These are phyloP conservation scores for Acanthurus lineatus DNA, from an alignment of 2,797 vertebrate genomes.

Conservation along the genomic window DNA sequence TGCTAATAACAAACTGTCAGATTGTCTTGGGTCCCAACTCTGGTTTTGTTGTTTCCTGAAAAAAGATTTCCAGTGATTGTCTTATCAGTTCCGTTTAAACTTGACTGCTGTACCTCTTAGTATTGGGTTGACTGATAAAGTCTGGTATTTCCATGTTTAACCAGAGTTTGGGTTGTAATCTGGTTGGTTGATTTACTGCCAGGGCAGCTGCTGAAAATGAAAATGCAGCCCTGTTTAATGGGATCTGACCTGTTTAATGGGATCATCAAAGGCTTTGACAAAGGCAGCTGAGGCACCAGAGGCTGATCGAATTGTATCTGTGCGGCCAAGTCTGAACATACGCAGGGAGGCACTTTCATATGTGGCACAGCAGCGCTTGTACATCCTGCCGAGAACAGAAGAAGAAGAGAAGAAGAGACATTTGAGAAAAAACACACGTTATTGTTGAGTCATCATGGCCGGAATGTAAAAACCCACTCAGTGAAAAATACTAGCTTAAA, in stretches of 20 bases:
- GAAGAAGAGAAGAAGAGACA: neutral
- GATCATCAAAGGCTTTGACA: slow-evolving; percentile 88
- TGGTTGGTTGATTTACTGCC: neutral
- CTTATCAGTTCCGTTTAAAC: neutral
- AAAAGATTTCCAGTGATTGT: neutral
- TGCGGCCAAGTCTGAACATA: slow-evolving; percentile 94
- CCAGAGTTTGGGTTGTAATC: neutral
- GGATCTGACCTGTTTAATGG: slow-evolving; percentile 84
- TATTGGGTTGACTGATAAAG: neutral
- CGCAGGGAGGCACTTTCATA: slow-evolving; percentile 95
- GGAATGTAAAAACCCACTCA: neutral
- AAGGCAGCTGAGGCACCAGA: slow-evolving; percentile 88
- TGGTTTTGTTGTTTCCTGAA: neutral
- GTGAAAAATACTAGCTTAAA: neutral
- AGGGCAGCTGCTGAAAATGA: neutral
- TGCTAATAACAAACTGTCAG: no score
- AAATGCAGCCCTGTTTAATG: slow-evolving; percentile 71
- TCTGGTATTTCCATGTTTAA: neutral
- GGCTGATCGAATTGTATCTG: slow-evolving; percentile 94
- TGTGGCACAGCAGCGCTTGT: slow-evolving; percentile 87
- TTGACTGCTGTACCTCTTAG: neutral
- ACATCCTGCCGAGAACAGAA: slow-evolving; percentile 84
- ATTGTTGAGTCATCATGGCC: neutral
- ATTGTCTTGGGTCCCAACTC: neutral
- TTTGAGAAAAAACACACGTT: neutral